phyloP scores from a whole-genome alignment of 2,113 vertebrate genomes.

The Rhineura floridana region DNA sequence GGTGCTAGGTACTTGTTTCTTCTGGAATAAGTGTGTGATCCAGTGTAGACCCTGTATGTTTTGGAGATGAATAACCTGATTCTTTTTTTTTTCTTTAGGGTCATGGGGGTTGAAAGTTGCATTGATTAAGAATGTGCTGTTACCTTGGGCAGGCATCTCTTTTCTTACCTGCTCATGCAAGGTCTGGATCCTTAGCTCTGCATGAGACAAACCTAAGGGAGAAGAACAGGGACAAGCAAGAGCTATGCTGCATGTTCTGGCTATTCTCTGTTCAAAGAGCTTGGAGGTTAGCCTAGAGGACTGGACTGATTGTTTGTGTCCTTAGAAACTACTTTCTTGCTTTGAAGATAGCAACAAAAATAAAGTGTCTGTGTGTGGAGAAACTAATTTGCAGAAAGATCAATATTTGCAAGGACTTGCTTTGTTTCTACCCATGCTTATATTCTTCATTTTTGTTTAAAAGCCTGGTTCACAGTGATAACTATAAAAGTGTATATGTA shows the following conservation, averaged over 20 bases:
- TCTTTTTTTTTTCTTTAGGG: too few relatives aligned
- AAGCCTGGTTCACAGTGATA: not conserved
- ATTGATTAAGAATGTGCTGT: not conserved
- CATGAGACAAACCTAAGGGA: not conserved
- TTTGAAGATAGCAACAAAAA: not conserved
- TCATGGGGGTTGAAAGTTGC: too few relatives aligned
- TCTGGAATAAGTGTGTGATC: not conserved
- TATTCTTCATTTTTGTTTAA: not conserved
- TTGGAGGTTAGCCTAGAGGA: not conserved
- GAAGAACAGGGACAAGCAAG: not conserved
- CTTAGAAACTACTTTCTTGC: not conserved
- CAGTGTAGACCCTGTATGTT: not conserved
- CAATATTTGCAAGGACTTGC: not conserved
- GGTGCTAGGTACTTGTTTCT: not conserved
- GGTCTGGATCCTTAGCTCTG: not conserved
- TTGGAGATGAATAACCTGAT: not conserved
- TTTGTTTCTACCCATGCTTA: not conserved
- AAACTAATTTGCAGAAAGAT: not conserved
- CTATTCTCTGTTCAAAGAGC: not conserved
- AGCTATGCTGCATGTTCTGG: not conserved
- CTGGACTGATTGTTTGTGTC: not conserved
- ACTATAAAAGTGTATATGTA: not conserved
- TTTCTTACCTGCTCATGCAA: not conserved
- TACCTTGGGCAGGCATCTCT: not conserved
- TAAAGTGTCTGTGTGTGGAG: not conserved